Percentiles rank a stretch among this genome's conserved stretches.
Conservation (phyloP, 2,797 vertebrate genomes). For the Sparidentex hasta region DNA sequence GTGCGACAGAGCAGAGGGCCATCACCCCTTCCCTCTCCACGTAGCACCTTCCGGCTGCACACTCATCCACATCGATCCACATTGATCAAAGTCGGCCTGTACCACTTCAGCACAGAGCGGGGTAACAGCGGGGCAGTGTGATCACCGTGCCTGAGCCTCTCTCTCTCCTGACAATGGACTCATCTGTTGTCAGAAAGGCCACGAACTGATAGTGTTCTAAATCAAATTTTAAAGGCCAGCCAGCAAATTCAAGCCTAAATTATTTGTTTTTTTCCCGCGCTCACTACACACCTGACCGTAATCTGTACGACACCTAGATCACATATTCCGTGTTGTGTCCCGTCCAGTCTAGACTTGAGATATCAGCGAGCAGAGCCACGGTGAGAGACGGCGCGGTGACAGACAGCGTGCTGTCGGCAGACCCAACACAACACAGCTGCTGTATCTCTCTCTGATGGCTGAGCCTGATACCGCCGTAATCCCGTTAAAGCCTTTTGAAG, state of each 20-base stretch:
- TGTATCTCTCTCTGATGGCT: constrained; percentile 71
- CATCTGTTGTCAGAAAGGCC: constrained; percentile 17
- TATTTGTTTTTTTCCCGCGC: neutral
- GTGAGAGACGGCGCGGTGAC: constrained; percentile 47
- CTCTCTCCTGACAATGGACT: constrained; percentile 40
- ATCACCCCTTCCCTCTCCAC: constrained; percentile 44
- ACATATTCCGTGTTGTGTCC: constrained; percentile 23
- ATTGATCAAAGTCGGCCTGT: constrained; percentile 76
- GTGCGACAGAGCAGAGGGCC: constrained; percentile 56
- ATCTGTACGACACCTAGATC: constrained; percentile 9
- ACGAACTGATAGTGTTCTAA: neutral
- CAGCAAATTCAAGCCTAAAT: neutral
- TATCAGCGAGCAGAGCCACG: constrained; percentile 37
- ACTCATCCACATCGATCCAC: constrained; percentile 81
- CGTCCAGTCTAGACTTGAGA: constrained; percentile 30
- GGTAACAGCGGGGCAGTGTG: constrained; percentile 35
- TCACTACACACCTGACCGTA: neutral
- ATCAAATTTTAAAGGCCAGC: neutral
- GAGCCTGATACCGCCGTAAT: constrained; percentile 77
- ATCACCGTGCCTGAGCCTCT: constrained; percentile 51
- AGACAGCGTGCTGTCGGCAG: constrained; percentile 51
- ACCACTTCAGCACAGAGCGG: constrained; percentile 72
- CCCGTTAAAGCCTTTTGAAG: constrained; percentile 81
- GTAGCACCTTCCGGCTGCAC: constrained; percentile 74
- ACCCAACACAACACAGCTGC: constrained; percentile 69